A percentile compares a stretch with the other conserved stretches of the same genome.
Evolutionary conservation across 2,888 invertebrate species (phyloP).

Genomic region (Gari tellinella): DNA sequence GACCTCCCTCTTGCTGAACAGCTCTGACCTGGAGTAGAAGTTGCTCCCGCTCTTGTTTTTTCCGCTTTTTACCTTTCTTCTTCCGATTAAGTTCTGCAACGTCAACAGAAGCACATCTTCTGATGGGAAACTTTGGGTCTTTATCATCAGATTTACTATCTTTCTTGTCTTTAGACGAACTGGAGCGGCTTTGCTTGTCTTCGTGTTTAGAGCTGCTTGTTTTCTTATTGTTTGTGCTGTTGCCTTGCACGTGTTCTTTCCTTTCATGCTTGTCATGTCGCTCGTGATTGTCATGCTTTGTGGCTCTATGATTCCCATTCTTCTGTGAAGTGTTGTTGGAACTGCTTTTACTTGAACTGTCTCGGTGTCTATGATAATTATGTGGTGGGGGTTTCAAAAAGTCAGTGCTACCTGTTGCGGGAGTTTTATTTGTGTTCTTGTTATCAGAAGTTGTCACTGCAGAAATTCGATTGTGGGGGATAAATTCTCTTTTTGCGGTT

Average conservation of each 20-base stretch:
- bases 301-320: no score
- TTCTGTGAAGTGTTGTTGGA: no score
- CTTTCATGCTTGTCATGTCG: background rate
- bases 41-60: conserved; percentile 46
- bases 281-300: background rate
- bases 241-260: background rate
- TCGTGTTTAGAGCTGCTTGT: no score
- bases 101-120: conserved; percentile 56
- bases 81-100: conserved; percentile 56
- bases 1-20: conserved; percentile 10
- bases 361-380: no score
- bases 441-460: conserved; percentile 5
- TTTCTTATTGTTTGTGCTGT: background rate
- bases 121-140: conserved; percentile 40
- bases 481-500: conserved; percentile 15
- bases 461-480: conserved; percentile 12
- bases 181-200: background rate
- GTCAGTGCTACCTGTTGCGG: no score
- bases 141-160: conserved; percentile 10
- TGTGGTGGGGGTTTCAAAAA: no score
- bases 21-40: conserved; percentile 30
- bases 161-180: conserved; percentile 7
- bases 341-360: no score
- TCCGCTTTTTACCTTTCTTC: conserved; percentile 48
- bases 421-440: background rate